Conservation (phyloP, 1,140 invertebrate genomes). For the Halictus rubicundus region DNA sequence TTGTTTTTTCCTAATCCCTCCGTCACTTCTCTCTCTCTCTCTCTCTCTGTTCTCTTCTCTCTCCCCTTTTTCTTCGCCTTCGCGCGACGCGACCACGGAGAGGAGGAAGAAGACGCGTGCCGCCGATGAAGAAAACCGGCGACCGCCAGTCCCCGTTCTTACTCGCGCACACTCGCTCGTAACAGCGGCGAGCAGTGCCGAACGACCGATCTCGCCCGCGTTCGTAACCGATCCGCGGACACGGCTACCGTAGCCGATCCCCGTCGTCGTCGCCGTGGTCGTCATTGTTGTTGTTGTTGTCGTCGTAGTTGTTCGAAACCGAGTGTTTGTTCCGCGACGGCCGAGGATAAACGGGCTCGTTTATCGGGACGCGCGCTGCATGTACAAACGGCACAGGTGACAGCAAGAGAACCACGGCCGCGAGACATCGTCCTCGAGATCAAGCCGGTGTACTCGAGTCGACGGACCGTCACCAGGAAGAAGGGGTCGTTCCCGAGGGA, state of each 20-base stretch:
- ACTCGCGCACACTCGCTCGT: conserved; percentile 36
- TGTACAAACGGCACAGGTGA: conserved; percentile 63
- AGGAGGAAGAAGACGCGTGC: conserved; percentile 48
- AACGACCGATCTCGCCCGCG: background rate
- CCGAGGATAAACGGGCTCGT: conserved; percentile 16
- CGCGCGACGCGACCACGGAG: conserved; percentile 28
- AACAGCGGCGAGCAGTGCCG: conserved; percentile 12
- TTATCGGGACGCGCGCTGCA: conserved; percentile 32
- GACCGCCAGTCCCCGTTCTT: conserved; percentile 24
- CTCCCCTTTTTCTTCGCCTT: background rate
- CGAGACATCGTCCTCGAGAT: background rate
- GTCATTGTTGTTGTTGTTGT: no score
- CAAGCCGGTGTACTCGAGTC: conserved; percentile 11
- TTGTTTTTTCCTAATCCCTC: conserved; percentile 28
- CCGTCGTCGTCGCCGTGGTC: no score
- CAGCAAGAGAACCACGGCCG: conserved; percentile 27
- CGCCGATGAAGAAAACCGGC: conserved; percentile 48
- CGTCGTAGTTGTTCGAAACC: no score
- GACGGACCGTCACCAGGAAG: no score
- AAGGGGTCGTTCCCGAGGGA: background rate
- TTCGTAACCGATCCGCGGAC: background rate
- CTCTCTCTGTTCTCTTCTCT: background rate
- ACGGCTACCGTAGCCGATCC: background rate
- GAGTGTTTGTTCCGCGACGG: background rate
- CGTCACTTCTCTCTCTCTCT: conserved; percentile 16